A percentile compares a stretch with the other conserved stretches of the same genome.
phyloP scores from a whole-genome alignment of 2,113 vertebrate species.

The Noturus placidus region DNA sequence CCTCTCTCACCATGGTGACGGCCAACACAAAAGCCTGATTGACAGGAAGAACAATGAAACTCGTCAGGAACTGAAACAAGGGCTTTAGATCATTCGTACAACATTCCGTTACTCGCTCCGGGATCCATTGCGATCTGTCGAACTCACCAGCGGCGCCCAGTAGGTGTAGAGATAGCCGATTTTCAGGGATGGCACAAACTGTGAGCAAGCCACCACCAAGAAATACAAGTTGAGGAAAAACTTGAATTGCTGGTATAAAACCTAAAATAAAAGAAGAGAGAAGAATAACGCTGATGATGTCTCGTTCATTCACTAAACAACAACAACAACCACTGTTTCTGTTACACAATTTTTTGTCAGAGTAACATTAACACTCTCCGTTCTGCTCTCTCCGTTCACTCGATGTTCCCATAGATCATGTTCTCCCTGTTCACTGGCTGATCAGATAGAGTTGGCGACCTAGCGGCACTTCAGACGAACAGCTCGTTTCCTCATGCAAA shows the following conservation, averaged over 20 bases:
- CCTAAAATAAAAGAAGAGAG: constrained; percentile 74
- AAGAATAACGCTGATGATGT: constrained; percentile 1
- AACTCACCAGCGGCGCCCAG: constrained; percentile 96
- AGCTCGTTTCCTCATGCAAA: constrained; percentile 43
- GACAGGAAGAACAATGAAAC: constrained; percentile 32
- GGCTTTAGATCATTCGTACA: not conserved
- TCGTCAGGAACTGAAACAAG: not conserved
- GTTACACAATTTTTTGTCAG: not conserved
- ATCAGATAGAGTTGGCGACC: constrained; percentile 23
- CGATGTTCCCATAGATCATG: not conserved
- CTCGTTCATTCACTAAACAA: not conserved
- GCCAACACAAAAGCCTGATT: constrained; percentile 89
- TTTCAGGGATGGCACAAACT: constrained; percentile 91
- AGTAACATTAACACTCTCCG: not conserved
- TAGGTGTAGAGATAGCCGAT: constrained; percentile 99
- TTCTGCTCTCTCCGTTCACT: not conserved
- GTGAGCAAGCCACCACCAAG: constrained; percentile 93
- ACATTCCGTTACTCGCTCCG: not conserved
- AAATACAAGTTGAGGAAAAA: constrained; percentile 99
- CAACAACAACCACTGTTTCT: not conserved
- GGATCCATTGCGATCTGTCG: not conserved
- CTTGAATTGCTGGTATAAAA: constrained; percentile 99
- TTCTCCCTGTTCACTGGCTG: not conserved
- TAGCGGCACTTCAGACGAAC: constrained; percentile 27
- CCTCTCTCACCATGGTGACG: constrained; percentile 90